These are phyloP conservation scores for Drosophila tristis DNA, from an alignment of 1,140 invertebrate genomes.

Conservation along the genomic window DNA sequence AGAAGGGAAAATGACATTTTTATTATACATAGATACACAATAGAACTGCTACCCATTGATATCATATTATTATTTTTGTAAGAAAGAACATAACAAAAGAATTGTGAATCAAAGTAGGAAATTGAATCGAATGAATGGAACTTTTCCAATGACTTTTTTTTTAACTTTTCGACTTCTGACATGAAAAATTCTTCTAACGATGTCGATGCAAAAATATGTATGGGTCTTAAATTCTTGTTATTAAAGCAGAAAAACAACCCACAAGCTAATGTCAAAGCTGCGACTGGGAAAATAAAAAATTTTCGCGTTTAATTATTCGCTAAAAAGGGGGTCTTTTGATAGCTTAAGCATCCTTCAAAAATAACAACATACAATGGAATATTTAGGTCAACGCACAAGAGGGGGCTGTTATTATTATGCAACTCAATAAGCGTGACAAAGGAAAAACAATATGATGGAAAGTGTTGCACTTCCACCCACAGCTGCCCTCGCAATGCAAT, in stretches of 20 bases:
- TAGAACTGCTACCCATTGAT: neutral
- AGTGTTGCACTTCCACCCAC: constrained; percentile 26
- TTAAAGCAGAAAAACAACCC: too few relatives aligned
- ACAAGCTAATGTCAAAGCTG: too few relatives aligned
- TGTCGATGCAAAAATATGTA: too few relatives aligned
- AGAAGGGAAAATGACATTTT: neutral
- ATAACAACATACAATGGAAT: too few relatives aligned
- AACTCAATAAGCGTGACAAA: constrained; percentile 20
- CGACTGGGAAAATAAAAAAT: too few relatives aligned
- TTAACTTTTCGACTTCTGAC: neutral
- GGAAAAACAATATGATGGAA: constrained; percentile 31
- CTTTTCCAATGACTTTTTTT: neutral
- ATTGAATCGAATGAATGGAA: constrained; percentile 16
- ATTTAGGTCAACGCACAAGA: constrained; percentile 28
- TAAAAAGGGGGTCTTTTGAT: constrained; percentile 6
- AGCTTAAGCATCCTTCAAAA: constrained; percentile 8
- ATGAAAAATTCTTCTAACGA: neutral
- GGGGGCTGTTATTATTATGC: constrained; percentile 33
- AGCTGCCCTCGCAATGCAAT: constrained; percentile 40
- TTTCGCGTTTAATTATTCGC: too few relatives aligned
- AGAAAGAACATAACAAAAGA: constrained; percentile 1
- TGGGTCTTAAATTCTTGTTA: too few relatives aligned
- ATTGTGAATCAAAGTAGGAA: constrained; percentile 10
- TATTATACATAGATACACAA: constrained; percentile 5
- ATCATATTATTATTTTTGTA: too few relatives aligned